These are phyloP conservation scores for Sebastolobus altivelis DNA, from an alignment of 2,797 vertebrate genomes.

Conservation along the genomic window DNA sequence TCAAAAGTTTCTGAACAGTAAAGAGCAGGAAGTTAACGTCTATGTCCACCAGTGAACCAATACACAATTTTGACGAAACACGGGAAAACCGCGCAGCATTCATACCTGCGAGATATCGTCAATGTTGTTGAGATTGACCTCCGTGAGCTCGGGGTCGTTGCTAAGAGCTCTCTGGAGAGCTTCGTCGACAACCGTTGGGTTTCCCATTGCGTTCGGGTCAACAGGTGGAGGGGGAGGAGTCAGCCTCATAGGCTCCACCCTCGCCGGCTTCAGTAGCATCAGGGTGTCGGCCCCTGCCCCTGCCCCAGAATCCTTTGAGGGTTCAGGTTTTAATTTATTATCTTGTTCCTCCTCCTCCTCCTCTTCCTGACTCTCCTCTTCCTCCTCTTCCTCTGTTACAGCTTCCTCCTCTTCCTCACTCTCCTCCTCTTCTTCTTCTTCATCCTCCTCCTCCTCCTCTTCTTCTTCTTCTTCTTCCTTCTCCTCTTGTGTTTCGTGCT, in stretches of 20 bases:
- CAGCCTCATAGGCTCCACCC: conserved; percentile 75
- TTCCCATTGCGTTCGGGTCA: conserved; percentile 82
- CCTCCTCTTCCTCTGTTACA: conserved; percentile 59
- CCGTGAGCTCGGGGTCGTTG: conserved; percentile 90
- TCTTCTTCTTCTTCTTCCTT: conserved; percentile 75
- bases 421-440: conserved; percentile 47
- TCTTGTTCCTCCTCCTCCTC: conserved; percentile 55
- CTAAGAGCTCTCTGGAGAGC: conserved; percentile 88
- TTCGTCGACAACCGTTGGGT: conserved; percentile 94
- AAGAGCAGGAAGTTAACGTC: not conserved
- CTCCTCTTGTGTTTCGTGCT: conserved; percentile 46
- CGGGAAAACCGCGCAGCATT: not conserved
- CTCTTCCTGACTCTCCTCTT: conserved; percentile 32
- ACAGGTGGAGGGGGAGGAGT: conserved; percentile 72
- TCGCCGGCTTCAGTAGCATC: conserved; percentile 63
- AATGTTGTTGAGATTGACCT: conserved; percentile 97
- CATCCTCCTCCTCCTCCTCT: conserved; percentile 66
- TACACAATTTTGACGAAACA: not conserved
- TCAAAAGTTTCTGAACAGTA: not conserved
- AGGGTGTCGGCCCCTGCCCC: conserved; percentile 2
- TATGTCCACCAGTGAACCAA: not conserved
- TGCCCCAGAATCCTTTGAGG: conserved; percentile 26
- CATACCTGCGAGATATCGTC: conserved; percentile 87
- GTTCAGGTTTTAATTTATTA: conserved; percentile 51
- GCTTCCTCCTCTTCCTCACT: conserved; percentile 64